Percentiles rank a stretch among this genome's conserved stretches.
Conservation (phyloP, 1,140 invertebrate species). For the Panonychus citri region DNA sequence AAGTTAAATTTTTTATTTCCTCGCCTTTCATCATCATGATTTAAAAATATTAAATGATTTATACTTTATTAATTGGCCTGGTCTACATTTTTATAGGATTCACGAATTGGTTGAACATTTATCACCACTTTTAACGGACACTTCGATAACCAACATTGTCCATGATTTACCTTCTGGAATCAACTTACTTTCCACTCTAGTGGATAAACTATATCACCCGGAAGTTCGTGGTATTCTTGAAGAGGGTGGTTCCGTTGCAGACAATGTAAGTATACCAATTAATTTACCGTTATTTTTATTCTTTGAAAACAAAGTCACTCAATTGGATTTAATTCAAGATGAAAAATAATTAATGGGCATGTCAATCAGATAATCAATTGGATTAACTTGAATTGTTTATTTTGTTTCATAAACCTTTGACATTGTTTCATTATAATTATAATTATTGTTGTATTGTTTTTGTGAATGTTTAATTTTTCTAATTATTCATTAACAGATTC, state of each 20-base stretch:
- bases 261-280: neutral
- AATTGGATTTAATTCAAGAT: too few species aligned
- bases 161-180: slow-evolving; percentile 14
- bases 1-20: neutral
- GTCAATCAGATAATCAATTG: too few species aligned
- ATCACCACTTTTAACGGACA: slow-evolving; percentile 13
- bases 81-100: slow-evolving; percentile 11
- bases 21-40: neutral
- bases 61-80: too few species aligned
- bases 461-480: too few species aligned
- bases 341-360: too few species aligned
- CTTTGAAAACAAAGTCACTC: too few species aligned
- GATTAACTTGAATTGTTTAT: too few species aligned
- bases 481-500: too few species aligned
- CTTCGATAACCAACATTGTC: slow-evolving; percentile 13
- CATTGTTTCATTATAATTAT: too few species aligned
- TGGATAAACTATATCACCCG: slow-evolving; percentile 12
- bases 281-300: too few species aligned
- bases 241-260: slow-evolving; percentile 1
- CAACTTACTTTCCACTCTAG: slow-evolving; percentile 12
- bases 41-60: neutral
- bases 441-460: too few species aligned
- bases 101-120: slow-evolving; percentile 14
- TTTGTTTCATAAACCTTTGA: too few species aligned
- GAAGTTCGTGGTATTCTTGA: slow-evolving; percentile 10